Conservation (phyloP, 2,888 invertebrate species). For the Beris morrisii region DNA sequence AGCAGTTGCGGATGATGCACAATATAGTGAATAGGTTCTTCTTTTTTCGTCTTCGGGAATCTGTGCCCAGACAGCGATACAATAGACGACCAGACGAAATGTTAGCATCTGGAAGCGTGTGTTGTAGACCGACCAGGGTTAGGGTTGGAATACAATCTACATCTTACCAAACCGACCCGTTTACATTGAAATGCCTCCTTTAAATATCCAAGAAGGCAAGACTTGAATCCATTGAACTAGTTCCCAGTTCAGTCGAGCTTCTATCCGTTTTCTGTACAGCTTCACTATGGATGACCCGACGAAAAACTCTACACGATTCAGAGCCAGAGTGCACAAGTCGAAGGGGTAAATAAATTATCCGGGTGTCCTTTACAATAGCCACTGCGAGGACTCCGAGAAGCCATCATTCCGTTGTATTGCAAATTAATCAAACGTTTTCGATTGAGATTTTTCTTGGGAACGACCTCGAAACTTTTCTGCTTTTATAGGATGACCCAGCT, state of each 20-base stretch:
- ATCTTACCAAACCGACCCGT: neutral
- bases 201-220: neutral
- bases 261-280: constrained; percentile 5
- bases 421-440: constrained; percentile 35
- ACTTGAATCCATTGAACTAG: constrained; percentile 11
- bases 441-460: constrained; percentile 28
- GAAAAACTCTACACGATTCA: constrained; percentile 5
- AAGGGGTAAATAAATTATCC: constrained; percentile 38
- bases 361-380: constrained; percentile 31
- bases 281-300: constrained; percentile 18
- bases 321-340: constrained; percentile 11
- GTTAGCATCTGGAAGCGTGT: too few relatives aligned
- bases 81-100: too few relatives aligned
- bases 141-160: too few relatives aligned
- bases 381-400: constrained; percentile 12
- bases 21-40: too few relatives aligned
- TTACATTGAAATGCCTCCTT: neutral
- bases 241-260: constrained; percentile 14
- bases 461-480: neutral
- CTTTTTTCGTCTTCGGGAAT: too few relatives aligned
- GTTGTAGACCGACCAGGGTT: too few relatives aligned
- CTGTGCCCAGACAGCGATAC: too few relatives aligned
- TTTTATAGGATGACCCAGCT: neutral
- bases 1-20: too few relatives aligned
- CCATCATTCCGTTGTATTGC: constrained; percentile 29